These are phyloP conservation scores for Corythaeola cristata DNA, from an alignment of 2,113 vertebrate species.

Conservation along the genomic window DNA sequence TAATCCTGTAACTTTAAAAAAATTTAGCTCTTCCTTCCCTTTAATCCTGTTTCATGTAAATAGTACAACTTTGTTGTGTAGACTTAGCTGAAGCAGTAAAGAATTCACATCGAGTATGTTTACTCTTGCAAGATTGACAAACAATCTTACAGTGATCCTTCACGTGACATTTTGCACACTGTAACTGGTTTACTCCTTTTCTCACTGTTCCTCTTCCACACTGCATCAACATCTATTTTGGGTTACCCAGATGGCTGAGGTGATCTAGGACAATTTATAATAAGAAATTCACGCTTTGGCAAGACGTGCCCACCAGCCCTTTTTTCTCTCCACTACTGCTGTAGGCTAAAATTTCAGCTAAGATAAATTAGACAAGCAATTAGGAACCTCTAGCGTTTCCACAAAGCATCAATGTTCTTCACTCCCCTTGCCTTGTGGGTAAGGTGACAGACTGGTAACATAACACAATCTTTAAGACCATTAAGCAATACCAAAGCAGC, in stretches of 20 bases:
- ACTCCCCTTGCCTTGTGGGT: background rate
- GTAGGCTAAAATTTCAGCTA: background rate
- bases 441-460: background rate
- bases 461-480: background rate
- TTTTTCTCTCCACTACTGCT: background rate
- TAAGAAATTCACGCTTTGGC: background rate
- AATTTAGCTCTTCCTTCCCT: background rate
- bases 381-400: background rate
- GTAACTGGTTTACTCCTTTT: background rate
- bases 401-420: background rate
- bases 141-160: background rate
- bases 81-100: background rate
- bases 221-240: background rate
- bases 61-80: fast-evolving
- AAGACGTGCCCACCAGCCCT: background rate
- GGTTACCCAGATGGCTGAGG: constrained; percentile 8
- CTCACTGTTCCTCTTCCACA: background rate
- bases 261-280: background rate
- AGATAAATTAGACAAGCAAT: background rate
- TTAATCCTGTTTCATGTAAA: background rate
- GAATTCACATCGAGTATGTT: background rate
- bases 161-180: background rate
- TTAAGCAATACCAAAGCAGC: background rate
- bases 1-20: background rate
- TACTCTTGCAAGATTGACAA: background rate